Base-by-base conservation (phyloP, 23 tunicate genomes). In the Botrylloides violaceus region DNA sequence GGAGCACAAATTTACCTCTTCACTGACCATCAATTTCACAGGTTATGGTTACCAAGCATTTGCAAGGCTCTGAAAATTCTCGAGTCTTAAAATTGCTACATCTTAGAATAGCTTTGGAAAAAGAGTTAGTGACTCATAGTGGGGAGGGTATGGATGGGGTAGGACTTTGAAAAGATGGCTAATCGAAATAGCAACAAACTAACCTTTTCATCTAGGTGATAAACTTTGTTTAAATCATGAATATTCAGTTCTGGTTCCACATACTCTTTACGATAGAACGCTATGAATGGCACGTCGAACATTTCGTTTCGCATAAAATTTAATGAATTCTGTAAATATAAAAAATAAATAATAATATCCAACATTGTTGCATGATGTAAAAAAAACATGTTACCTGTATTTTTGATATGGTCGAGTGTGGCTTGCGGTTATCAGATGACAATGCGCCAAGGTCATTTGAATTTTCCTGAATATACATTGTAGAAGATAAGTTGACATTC, bases 151-250 rank as follows among this genome's bases (percentile, higher is more conserved):
- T n/a, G n/a, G n/a, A n/a, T n/a, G n/a, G n/a, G n/a, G n/a, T n/a
- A n/a, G n/a, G n/a, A n/a, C n/a, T n/a, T n/a, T n/a, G n/a, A n/a
- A n/a, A n/a, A n/a, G n/a, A n/a, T n/a, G n/a, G n/a, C n/a, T n/a
- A n/a, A n/a, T n/a, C n/a, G n/a, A n/a, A n/a, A n/a, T n/a, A n/a
- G n/a, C n/a, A n/a, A 28, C 0, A 78, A 56, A n/a, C 34, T 65
- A 27, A 90, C 97, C 84, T 90, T 90, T 59, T 90, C 97, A 75
- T 90, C 97, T 84, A 90, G 83, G 79, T 90, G 97, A 61, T 90
- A 90, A 22, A 90, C 83, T 36, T 83, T 83, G 66, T 71, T 78
- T 32, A 90, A 36, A 55, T 90, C 97, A 70, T 83, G 84, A 47
- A 90, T 83, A 48, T 90, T 83, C 0, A 90, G 77, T 56, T 90